These are phyloP conservation scores for Drosophila bunnanda DNA, from an alignment of 2,888 invertebrate species.

Conservation along the genomic window DNA sequence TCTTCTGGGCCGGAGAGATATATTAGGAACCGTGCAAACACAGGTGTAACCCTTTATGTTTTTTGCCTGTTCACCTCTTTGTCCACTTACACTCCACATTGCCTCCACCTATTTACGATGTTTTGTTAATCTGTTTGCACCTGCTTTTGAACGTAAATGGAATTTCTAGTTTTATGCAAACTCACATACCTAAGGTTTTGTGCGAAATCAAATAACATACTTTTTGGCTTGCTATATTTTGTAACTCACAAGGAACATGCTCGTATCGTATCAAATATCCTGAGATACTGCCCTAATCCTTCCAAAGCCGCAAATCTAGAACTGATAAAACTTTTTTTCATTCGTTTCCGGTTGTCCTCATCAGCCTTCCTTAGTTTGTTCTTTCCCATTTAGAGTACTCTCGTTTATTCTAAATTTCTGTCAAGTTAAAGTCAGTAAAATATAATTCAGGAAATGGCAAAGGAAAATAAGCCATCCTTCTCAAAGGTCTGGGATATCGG, in stretches of 20 bases:
- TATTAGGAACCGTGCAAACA: constrained; percentile 4
- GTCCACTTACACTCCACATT: constrained; percentile 6
- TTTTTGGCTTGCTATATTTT: background rate
- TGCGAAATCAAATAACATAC: background rate
- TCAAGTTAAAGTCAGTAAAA: background rate
- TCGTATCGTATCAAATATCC: too few relatives aligned
- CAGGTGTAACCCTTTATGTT: constrained; percentile 3
- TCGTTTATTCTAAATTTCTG: constrained; percentile 11
- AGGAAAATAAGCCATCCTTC: background rate
- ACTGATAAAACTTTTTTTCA: too few relatives aligned
- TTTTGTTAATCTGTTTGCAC: constrained; percentile 2
- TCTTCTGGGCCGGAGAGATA: background rate
- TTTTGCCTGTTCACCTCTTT: constrained; percentile 1
- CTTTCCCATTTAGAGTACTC: background rate
- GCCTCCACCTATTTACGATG: constrained; percentile 1
- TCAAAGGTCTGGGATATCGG: constrained; percentile 59
- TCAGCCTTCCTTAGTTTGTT: constrained; percentile 4
- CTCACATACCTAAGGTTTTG: background rate
- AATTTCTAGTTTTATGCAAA: constrained; percentile 7
- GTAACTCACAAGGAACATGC: background rate
- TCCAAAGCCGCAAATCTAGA: too few relatives aligned
- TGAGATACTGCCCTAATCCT: too few relatives aligned
- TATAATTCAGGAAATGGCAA: constrained; percentile 7
- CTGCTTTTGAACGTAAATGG: constrained; percentile 5
- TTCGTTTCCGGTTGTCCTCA: background rate